Percentiles rank a stretch among this genome's conserved stretches.
phyloP scores from a whole-genome alignment of 2,888 invertebrate species.

The Drosophila kuntzei region DNA sequence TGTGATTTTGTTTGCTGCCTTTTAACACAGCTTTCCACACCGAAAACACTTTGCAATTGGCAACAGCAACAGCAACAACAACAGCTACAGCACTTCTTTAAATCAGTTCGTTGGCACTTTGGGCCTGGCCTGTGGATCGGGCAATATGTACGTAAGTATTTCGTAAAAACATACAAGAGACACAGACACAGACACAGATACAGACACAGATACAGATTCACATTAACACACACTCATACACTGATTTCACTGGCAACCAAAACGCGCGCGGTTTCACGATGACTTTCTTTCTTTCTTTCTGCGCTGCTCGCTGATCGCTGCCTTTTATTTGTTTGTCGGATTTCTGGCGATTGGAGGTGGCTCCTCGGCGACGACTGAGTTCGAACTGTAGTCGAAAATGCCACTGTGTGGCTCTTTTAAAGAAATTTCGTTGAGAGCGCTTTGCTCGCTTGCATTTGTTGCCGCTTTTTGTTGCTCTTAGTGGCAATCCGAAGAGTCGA shows the following conservation, averaged over 20 bases:
- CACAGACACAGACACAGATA: slow-evolving; percentile 1
- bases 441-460: slow-evolving; percentile 26
- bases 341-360: slow-evolving; percentile 51
- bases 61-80: too few relatives aligned
- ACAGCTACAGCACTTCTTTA: slow-evolving; percentile 32
- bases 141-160: slow-evolving; percentile 20
- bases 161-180: slow-evolving; percentile 21
- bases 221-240: slow-evolving; percentile 12
- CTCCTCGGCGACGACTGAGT: slow-evolving; percentile 72
- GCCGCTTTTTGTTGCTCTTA: slow-evolving; percentile 57
- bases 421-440: slow-evolving; percentile 70
- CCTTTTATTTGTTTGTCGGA: slow-evolving; percentile 10
- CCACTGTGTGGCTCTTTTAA: slow-evolving; percentile 74
- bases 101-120: slow-evolving; percentile 51
- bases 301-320: slow-evolving; percentile 30
- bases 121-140: slow-evolving; percentile 11
- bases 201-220: slow-evolving; percentile 21
- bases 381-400: slow-evolving; percentile 76
- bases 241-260: slow-evolving; percentile 68
- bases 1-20: slow-evolving; percentile 7
- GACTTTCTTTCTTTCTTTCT: slow-evolving; percentile 79
- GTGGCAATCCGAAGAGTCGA: slow-evolving; percentile 44
- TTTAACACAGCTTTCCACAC: slow-evolving; percentile 67
- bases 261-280: slow-evolving; percentile 51
- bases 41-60: slow-evolving; percentile 54